phyloP scores from a whole-genome alignment of 2,113 vertebrate species.

The Felis chaus region DNA sequence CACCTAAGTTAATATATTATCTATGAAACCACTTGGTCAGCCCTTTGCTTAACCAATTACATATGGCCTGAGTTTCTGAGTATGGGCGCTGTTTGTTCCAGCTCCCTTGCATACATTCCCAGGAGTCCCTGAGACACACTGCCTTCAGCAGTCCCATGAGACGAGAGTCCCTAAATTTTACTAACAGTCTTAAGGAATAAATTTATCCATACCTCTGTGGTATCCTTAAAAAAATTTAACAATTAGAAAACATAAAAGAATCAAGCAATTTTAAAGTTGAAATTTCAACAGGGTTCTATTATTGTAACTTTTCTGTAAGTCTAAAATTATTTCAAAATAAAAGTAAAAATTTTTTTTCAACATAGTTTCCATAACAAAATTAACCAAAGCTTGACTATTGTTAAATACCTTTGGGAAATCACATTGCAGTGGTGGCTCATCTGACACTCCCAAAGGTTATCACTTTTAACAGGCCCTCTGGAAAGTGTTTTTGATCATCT shows the following conservation, averaged over 20 bases:
- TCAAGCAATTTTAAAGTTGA: slow-evolving; percentile 26
- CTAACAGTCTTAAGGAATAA: background rate
- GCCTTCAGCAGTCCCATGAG: background rate
- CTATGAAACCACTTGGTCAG: background rate
- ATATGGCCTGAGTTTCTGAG: background rate
- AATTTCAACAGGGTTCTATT: slow-evolving; percentile 13
- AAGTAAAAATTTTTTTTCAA: background rate
- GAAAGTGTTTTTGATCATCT: background rate
- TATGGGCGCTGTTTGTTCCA: background rate
- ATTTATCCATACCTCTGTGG: background rate
- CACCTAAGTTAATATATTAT: background rate
- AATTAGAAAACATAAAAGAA: background rate
- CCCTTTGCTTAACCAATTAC: background rate
- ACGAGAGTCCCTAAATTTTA: background rate
- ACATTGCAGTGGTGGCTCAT: background rate
- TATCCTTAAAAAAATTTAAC: background rate
- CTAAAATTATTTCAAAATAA: slow-evolving; percentile 34
- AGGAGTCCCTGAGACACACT: background rate
- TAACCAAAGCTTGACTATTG: background rate
- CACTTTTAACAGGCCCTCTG: background rate
- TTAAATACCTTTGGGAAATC: background rate
- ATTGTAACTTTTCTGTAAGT: background rate
- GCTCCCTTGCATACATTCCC: background rate
- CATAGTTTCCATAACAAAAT: background rate
- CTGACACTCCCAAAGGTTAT: background rate